These are phyloP conservation scores for Halocynthia roretzi DNA, from an alignment of 23 tunicate species.

Conservation along the genomic window DNA sequence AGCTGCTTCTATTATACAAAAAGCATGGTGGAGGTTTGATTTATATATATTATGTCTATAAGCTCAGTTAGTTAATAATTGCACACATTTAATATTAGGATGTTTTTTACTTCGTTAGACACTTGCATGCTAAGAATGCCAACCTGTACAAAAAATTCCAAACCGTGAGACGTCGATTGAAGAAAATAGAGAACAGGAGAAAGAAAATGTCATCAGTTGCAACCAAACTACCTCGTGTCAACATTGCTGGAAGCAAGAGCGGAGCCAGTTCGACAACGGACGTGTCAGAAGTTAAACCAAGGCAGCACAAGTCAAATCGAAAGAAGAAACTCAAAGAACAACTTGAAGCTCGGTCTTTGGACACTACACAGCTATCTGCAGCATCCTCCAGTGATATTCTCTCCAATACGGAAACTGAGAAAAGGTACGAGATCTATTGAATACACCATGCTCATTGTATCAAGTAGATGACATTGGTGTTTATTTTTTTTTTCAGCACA, in stretches of 20 bases:
- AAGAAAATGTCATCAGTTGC: background rate
- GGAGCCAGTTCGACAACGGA: no score
- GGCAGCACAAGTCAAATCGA: no score
- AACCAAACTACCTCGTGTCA: background rate
- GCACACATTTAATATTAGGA: background rate
- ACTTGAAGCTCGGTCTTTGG: no score
- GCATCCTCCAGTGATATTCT: slow-evolving; percentile 2
- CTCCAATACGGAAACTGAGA: background rate
- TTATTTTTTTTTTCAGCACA: background rate
- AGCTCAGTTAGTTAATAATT: background rate
- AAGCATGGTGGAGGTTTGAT: slow-evolving; percentile 55
- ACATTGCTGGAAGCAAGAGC: no score
- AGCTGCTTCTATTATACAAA: slow-evolving; percentile 60
- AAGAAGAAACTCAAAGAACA: no score
- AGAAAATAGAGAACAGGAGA: background rate
- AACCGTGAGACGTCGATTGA: background rate
- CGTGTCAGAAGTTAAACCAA: no score
- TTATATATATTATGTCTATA: background rate
- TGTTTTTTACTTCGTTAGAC: slow-evolving; percentile 7
- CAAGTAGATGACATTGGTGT: no score
- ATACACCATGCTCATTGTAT: background rate
- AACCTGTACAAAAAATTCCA: slow-evolving; percentile 7
- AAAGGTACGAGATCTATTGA: background rate
- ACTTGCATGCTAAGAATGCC: slow-evolving; percentile 26
- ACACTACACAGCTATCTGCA: background rate